phyloP scores from a whole-genome alignment of 2,113 vertebrate genomes.

The Psettodes erumei region DNA sequence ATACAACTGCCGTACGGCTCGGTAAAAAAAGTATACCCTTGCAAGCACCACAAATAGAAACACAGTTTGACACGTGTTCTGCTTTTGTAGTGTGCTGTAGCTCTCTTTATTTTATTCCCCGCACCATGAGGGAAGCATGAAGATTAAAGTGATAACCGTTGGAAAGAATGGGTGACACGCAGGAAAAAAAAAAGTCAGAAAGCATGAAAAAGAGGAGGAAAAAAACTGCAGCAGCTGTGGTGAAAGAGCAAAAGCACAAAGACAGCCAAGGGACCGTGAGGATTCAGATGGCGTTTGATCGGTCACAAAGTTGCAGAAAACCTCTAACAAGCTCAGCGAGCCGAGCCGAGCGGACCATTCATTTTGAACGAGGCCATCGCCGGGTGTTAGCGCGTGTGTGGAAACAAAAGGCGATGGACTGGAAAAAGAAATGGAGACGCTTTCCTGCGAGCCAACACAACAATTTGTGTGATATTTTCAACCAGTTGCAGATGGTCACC shows the following conservation, averaged over 20 bases:
- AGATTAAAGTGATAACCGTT: constrained; percentile 28
- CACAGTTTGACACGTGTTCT: neutral
- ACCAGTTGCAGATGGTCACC: constrained; percentile 33
- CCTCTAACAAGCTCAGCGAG: constrained; percentile 49
- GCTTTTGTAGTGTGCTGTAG: neutral
- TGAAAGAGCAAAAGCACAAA: constrained; percentile 33
- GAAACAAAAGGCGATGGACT: constrained; percentile 31
- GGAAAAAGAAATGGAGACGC: constrained; percentile 10
- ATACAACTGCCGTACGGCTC: constrained; percentile 12
- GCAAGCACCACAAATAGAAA: constrained; percentile 25
- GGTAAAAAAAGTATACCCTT: constrained; percentile 21
- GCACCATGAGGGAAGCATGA: neutral
- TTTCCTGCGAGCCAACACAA: neutral
- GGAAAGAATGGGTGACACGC: constrained; percentile 12
- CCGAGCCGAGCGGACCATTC: constrained; percentile 1
- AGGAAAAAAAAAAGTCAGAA: constrained; percentile 11
- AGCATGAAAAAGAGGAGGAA: constrained; percentile 8
- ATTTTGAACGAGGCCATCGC: constrained; percentile 11
- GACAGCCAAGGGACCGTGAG: constrained; percentile 35
- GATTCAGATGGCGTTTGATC: constrained; percentile 47
- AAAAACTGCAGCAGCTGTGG: neutral
- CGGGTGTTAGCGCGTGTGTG: constrained; percentile 6
- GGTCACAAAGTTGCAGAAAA: constrained; percentile 41
- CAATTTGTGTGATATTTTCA: constrained; percentile 30
- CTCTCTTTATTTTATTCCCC: constrained; percentile 18